These are phyloP conservation scores for Calliphora vomitoria DNA, from an alignment of 2,888 invertebrate genomes.

Conservation along the genomic window DNA sequence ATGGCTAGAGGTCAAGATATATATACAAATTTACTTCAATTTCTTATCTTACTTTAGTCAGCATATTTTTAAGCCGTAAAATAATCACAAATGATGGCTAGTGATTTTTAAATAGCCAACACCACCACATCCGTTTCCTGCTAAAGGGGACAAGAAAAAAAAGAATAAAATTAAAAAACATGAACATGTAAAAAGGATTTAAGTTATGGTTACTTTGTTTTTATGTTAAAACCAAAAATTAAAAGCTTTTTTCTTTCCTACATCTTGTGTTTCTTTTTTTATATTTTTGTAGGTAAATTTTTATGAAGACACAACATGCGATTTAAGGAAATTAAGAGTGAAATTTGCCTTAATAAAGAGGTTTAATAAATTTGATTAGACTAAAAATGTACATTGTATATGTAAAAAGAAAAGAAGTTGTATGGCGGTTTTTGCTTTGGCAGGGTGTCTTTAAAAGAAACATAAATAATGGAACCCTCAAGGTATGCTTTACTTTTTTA, in stretches of 20 bases:
- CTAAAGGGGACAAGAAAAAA: not conserved
- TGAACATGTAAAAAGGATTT: slow-evolving; percentile 19
- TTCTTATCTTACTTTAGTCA: slow-evolving; percentile 9
- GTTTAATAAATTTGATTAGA: slow-evolving; percentile 48
- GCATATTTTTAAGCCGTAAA: slow-evolving; percentile 6
- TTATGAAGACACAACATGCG: slow-evolving; percentile 55
- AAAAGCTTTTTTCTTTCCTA: not conserved
- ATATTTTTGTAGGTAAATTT: not conserved
- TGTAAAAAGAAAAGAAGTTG: too few relatives aligned
- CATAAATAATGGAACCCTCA: not conserved
- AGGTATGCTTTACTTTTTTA: too few relatives aligned
- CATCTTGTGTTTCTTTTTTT: not conserved
- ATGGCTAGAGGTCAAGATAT: not conserved
- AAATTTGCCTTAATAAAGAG: slow-evolving; percentile 25
- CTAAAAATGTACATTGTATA: too few relatives aligned
- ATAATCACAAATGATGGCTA: not conserved
- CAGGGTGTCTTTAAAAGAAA: not conserved
- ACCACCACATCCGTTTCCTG: slow-evolving; percentile 7
- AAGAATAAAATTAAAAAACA: not conserved
- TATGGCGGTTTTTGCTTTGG: too few relatives aligned
- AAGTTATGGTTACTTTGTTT: not conserved
- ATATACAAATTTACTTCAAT: not conserved
- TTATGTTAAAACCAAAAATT: not conserved
- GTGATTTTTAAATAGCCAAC: slow-evolving; percentile 1
- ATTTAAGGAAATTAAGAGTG: slow-evolving; percentile 57